Evolutionary conservation across 2,113 vertebrate species (phyloP).

Genomic region (Eolophus roseicapilla): DNA sequence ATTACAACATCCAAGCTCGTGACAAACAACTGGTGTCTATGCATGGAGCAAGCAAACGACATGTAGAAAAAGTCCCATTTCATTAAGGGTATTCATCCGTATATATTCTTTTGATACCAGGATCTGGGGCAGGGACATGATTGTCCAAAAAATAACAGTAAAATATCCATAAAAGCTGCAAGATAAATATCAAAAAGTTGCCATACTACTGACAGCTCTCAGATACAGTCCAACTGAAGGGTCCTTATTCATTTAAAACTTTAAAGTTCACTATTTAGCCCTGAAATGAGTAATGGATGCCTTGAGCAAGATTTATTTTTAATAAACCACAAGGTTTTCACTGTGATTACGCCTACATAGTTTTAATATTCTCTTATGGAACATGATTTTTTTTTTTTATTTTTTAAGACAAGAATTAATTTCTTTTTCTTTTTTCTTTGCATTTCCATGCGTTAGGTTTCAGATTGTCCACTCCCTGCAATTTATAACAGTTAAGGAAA

Average conservation of each 20-base stretch:
- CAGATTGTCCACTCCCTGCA: not conserved
- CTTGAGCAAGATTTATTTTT: slow-evolving; percentile 57
- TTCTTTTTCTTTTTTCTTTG: not conserved
- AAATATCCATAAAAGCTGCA: not conserved
- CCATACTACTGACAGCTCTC: slow-evolving; percentile 21
- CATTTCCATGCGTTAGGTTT: not conserved
- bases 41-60: not conserved
- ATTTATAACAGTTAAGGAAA: slow-evolving; percentile 3
- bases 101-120: not conserved
- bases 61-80: not conserved
- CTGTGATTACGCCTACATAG: not conserved
- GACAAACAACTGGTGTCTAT: not conserved
- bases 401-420: not conserved
- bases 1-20: not conserved
- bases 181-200: not conserved
- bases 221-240: not conserved
- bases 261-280: slow-evolving; percentile 30
- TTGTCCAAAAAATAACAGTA: not conserved
- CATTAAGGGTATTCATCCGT: not conserved
- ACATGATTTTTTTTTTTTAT: not conserved
- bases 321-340: slow-evolving; percentile 60
- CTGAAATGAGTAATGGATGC: slow-evolving; percentile 52
- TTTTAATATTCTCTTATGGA: slow-evolving; percentile 49
- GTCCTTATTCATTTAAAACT: slow-evolving; percentile 34
- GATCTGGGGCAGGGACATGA: not conserved